Evolutionary conservation across 2,797 vertebrate genomes (phyloP), one percentile per base, ranked within the genome.

Genomic region (Ptychadena robeensis): DNA sequence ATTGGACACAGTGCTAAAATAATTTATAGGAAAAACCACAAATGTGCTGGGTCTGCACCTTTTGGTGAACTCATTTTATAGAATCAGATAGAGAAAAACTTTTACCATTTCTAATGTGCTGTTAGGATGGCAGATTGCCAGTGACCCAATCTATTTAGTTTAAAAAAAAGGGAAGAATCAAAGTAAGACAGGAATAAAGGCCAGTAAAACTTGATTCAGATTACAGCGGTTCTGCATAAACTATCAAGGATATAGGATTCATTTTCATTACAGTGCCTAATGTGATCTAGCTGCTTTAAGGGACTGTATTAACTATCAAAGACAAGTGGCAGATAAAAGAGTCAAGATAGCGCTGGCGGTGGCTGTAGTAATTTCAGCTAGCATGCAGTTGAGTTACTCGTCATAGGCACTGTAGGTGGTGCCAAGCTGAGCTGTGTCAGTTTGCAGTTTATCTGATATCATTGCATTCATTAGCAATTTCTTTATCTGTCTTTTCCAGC

Each of bases 1-100:
- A 95, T 95, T 95, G 93, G 94, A 95, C 94, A 95, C 93, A 95
- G 93, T 94, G 93, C 94, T 95, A 94, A 93, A 94, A 94, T 93
- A 94, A 94, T 94, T 95, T 95, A 95, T 94, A 94, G 93, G 93
- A 91, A 94, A 94, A 94, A 91, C 91, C 93, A 92, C 91, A 92
- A 94, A 95, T 94, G 91, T 95, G 94, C 94, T 95, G 91, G 93
- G 92, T 94, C 91, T 95, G 94, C 94, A 95, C 92, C 93, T 94
- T 93, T 91, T 91, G 87, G 88, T 92, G 92, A 94, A 94, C 92
- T 94, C 93, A 94, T 94, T 95, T 95, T 91, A 93, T 90, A 91
- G 92, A 94, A 93, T 95, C 94, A 94, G 93, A 94, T 94, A 93
- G 92, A 94, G 89, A 91, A 89, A 92, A 94, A 94, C 92, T 90